Base-by-base conservation (phyloP, 2,888 invertebrate genomes). In the Iselma pallidipennis region DNA sequence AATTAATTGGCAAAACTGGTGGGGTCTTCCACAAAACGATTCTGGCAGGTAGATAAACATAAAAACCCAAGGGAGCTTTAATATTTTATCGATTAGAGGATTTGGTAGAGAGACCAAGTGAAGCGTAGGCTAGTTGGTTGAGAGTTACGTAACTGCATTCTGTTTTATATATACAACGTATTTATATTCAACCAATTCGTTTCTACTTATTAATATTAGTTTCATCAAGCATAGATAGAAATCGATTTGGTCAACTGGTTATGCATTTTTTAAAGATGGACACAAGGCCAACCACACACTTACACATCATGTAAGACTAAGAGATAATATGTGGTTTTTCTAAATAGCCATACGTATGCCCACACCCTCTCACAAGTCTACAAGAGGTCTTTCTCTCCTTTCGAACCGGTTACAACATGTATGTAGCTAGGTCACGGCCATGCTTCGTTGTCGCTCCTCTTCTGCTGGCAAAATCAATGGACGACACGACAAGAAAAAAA, bases 61-160 rank as follows among this genome's bases (percentile, higher is more conserved):
- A n/a, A n/a, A n/a, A 25, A 3, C 3, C 25, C 3, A 25, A 25
- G 9, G 37, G 19, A 14, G 3, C n/a, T 16, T 16, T 16, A n/a
- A n/a, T n/a, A n/a, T n/a, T n/a, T n/a, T n/a, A n/a, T n/a, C n/a
- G n/a, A n/a, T 16, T 14, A 37, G 33, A 37, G 16, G 6, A 37
- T 16, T n/a, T n/a, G n/a, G n/a, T n/a, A n/a, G n/a, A n/a, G n/a
- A n/a, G n/a, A 37, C 16, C 14, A 14, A 31, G 12, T n/a, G 4
- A 16, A 37, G 6, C 1, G 1, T 37, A 14, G 37, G 9, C 14
- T 37, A 37, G 16, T 16, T n/a, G n/a, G 29, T 29, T 5, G 23
- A 9, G 28, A 23, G 53, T 33, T 53, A 10, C 21, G 53, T 21
- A 53, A 53, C 53, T 33, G 33, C 53, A 52, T 52, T 31, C 33